Evolutionary conservation across 2,888 invertebrate genomes (phyloP).

Genomic region (Epirrhoe tristata): DNA sequence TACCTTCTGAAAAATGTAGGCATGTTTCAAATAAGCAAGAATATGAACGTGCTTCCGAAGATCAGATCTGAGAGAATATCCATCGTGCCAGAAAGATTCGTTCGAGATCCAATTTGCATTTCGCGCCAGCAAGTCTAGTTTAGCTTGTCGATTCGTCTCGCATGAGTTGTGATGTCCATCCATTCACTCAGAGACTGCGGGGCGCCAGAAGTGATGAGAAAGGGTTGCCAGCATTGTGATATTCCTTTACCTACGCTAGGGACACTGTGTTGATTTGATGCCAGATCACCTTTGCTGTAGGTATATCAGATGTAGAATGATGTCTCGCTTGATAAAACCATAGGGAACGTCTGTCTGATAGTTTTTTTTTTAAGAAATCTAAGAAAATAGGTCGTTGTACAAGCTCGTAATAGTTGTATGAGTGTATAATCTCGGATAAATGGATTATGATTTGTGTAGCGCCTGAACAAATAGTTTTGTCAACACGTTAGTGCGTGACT

Average conservation of each 20-base stretch:
- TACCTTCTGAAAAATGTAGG: too few species aligned
- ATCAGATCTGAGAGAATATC: too few species aligned
- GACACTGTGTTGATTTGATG: too few species aligned
- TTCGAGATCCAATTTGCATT: neutral
- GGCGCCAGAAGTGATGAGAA: slow-evolving; percentile 10
- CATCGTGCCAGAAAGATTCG: too few species aligned
- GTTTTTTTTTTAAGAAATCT: neutral
- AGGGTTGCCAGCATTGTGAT: slow-evolving; percentile 5
- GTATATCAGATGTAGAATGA: too few species aligned
- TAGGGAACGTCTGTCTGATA: neutral
- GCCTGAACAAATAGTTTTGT: slow-evolving; percentile 24
- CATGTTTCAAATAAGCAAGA: too few species aligned
- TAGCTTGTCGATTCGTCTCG: too few species aligned
- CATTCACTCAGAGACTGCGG: slow-evolving; percentile 21
- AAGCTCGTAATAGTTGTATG: too few species aligned
- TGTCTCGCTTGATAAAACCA: neutral
- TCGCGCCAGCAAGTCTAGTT: slow-evolving; percentile 2
- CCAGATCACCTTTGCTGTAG: too few species aligned
- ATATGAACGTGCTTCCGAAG: too few species aligned
- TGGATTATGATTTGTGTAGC: slow-evolving; percentile 17
- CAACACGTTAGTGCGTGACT: slow-evolving; percentile 34
- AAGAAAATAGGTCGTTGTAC: neutral
- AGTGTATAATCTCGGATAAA: slow-evolving; percentile 1
- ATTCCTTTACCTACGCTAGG: too few species aligned
- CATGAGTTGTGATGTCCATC: neutral